Percentiles rank a stretch among this genome's conserved stretches.
These are phyloP conservation scores for Diglossa cyanea DNA, from an alignment of 2,797 vertebrate genomes.

Conservation along the genomic window DNA sequence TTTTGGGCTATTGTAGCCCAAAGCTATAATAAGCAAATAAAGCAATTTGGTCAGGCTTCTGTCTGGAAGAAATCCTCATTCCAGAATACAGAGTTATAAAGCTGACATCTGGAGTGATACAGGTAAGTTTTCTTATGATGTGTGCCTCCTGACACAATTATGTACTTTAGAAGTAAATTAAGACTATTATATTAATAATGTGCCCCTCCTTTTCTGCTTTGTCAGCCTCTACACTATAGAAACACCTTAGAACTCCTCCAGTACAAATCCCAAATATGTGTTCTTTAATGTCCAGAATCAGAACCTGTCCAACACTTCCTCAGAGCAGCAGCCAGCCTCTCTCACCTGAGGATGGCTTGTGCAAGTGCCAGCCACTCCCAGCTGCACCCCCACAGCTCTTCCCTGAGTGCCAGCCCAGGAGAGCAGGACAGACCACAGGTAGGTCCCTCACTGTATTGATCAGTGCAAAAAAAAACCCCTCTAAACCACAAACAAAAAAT, in stretches of 20 bases:
- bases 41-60: neutral
- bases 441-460: neutral
- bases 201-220: neutral
- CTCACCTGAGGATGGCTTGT: neutral
- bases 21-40: neutral
- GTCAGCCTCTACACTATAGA: neutral
- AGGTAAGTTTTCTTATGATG: neutral
- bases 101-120: neutral
- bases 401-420: neutral
- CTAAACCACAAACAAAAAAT: neutral
- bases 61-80: neutral
- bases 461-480: neutral
- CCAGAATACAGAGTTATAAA: neutral
- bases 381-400: neutral
- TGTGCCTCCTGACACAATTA: neutral
- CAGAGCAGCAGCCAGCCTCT: neutral
- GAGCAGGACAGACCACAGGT: neutral
- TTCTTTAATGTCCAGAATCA: neutral
- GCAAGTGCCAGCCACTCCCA: neutral
- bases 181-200: neutral
- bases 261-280: neutral
- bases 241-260: neutral
- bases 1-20: neutral
- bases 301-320: neutral
- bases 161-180: neutral